Evolutionary conservation across 1,140 invertebrate species (phyloP), one percentile per base, ranked within the genome.

Genomic region (Temnothorax longispinosus): DNA sequence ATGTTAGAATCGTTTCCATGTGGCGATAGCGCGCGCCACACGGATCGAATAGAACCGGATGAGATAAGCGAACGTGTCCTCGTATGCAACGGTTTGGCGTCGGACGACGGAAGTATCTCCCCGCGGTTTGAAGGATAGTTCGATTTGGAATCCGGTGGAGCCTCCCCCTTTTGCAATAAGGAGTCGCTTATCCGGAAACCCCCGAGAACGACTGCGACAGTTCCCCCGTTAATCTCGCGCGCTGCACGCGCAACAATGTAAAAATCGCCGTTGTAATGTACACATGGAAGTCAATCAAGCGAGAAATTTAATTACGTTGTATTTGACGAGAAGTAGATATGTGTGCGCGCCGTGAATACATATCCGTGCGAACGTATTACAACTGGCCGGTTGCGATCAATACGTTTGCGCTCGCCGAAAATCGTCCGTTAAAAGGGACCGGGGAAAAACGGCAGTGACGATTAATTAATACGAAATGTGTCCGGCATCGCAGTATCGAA

Each of bases 391-490:
- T 32, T 15, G 47, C 21, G 47, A 84, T 84, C 80, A 80, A 88
- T 81, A 64, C 72, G 69, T 69, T 58, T 62, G 62, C 56, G 72
- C 54, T 74, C 11, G 32, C 62, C 54, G 56, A 74, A 89, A 87
- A 87, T 62, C 41, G 52, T 41, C 44, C 18, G 71, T 47, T 85
- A 71, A 85, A 91, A 81, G 74, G 71, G 76, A 38, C 7, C 18
- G 3, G 10, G 6, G 82, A 69, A 82, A 89, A 90, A 80, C 85
- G 89, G 78, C 65, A 71, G 71, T 80, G 78, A 88, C 87, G 86
- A 92, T 92, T 92, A 88, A 92, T 92, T 92, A 91, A 92, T 91
- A 67, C 69, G 80, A 69, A 91, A 91, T 89, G 85, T 58, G 87
- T 77, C 84, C 85, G 75, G 72, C 87, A 85, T 89, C 84, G 89